These are phyloP conservation scores for Planiliza haematocheilus DNA, from an alignment of 2,113 vertebrate species.

Conservation along the genomic window DNA sequence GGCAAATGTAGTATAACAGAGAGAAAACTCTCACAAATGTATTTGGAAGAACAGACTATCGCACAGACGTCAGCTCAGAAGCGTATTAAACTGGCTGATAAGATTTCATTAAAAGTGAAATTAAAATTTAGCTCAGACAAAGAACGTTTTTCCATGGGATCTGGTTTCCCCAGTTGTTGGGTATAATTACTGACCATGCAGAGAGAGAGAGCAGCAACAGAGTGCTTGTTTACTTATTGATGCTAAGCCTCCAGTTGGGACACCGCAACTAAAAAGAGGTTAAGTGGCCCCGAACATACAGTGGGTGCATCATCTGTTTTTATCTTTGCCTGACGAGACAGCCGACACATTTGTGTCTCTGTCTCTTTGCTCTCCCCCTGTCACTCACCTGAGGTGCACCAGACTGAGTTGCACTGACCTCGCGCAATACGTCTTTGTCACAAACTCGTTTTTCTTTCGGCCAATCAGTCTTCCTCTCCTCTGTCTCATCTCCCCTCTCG, in stretches of 20 bases:
- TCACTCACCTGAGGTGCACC: slow-evolving; percentile 36
- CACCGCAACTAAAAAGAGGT: slow-evolving; percentile 55
- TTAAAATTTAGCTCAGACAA: slow-evolving; percentile 16
- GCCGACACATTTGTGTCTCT: slow-evolving; percentile 24
- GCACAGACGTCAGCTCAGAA: background rate
- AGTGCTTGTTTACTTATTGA: slow-evolving; percentile 78
- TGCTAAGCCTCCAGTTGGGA: slow-evolving; percentile 52
- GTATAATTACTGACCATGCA: slow-evolving; percentile 74
- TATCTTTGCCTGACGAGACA: slow-evolving; percentile 6
- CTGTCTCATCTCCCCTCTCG: slow-evolving; percentile 23
- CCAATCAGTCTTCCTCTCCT: slow-evolving; percentile 20
- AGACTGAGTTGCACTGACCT: slow-evolving; percentile 73
- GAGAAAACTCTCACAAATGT: background rate
- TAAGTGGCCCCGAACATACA: slow-evolving; percentile 62
- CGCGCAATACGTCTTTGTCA: slow-evolving; percentile 12
- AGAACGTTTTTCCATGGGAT: slow-evolving; percentile 37
- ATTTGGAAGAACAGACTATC: background rate
- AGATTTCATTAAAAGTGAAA: slow-evolving; percentile 60
- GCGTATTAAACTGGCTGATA: background rate
- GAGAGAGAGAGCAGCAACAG: slow-evolving; percentile 42
- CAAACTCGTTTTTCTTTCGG: slow-evolving; percentile 21
- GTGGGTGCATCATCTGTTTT: slow-evolving; percentile 13
- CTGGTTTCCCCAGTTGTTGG: slow-evolving; percentile 57
- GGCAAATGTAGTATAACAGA: background rate
- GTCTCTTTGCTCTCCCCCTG: slow-evolving; percentile 30